Percentiles rank a stretch among this genome's conserved stretches.
Conservation (phyloP, 2,113 vertebrate species). For the Mesembrinibis cayennensis region DNA sequence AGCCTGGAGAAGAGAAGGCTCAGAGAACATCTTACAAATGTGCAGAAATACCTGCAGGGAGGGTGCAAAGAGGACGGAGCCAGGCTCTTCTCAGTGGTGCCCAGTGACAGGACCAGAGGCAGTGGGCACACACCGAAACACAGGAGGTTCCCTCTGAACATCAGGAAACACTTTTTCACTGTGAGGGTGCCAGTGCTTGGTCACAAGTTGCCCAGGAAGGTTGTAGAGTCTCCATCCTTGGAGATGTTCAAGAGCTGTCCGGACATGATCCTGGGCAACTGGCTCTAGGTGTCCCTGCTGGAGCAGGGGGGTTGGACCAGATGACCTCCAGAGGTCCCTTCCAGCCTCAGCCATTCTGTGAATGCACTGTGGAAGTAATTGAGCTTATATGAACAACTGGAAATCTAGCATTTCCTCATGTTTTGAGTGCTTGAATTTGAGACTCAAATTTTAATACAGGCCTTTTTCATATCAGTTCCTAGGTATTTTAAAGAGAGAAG, state of each 20-base stretch:
- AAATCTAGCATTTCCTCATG: not conserved
- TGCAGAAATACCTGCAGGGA: not conserved
- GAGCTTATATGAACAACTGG: not conserved
- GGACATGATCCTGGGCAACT: not conserved
- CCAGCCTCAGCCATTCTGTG: not conserved
- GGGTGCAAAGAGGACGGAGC: not conserved
- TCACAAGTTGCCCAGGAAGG: too few relatives aligned
- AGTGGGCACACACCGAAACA: not conserved
- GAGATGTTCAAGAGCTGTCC: accelerated
- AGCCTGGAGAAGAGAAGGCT: not conserved
- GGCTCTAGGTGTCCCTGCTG: not conserved
- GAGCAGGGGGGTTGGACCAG: not conserved
- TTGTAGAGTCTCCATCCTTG: too few relatives aligned
- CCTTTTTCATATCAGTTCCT: not conserved
- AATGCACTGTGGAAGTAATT: not conserved
- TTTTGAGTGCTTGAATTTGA: not conserved
- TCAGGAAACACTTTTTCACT: not conserved
- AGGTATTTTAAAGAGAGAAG: not conserved
- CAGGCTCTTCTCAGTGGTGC: not conserved
- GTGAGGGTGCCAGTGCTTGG: not conserved
- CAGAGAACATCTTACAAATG: not conserved
- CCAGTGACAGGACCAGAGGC: not conserved
- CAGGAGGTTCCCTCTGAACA: not conserved
- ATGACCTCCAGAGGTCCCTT: not conserved
- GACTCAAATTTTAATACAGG: not conserved